Base-by-base conservation (phyloP, 1,140 invertebrate genomes). In the Ceratina calcarata region DNA sequence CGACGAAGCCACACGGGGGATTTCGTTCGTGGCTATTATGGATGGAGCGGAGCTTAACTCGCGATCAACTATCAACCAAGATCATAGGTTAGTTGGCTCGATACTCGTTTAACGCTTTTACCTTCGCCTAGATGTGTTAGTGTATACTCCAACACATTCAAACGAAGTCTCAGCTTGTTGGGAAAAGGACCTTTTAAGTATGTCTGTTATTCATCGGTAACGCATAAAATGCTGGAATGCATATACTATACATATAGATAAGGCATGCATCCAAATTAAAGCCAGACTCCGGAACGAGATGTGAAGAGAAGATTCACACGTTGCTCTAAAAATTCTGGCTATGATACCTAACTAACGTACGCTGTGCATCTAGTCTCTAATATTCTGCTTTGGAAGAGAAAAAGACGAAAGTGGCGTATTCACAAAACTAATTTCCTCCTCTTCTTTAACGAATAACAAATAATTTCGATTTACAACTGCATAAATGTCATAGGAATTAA, bases 11-110 rank as follows among this genome's bases (percentile, higher is more conserved):
- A 73, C 70, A 72, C 82, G 77, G 75, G 80, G 83, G 86, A 87
- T 87, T 88, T 85, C 78, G 61, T 87, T 83, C 82, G 62, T 84
- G 68, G 75, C 79, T 85, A 78, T 79, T 86, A 86, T 89, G 65
- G 65, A 88, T 86, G 83, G 80, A 89, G 84, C 81, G 77, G 60
- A 85, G 83, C 84, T 87, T 82, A 86, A 87, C 79, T 87, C 83
- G 81, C 85, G 87, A 89, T 90, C 89, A 89, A 88, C 86, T 87
- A 90, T 90, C 86, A 87, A 87, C 84, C 78, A 68, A 88, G 89
- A 88, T 90, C 87, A 78, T 86, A 87, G 88, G 88, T 89, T 90
- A 88, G 88, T 90, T 89, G 87, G 86, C 84, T 90, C 87, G 88
- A 64, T 81, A 89, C 83, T 88, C 87, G 87, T 89, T 90, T 86